Base-by-base conservation (phyloP, 2,797 vertebrate genomes). In the Enteromius trimaculatus region DNA sequence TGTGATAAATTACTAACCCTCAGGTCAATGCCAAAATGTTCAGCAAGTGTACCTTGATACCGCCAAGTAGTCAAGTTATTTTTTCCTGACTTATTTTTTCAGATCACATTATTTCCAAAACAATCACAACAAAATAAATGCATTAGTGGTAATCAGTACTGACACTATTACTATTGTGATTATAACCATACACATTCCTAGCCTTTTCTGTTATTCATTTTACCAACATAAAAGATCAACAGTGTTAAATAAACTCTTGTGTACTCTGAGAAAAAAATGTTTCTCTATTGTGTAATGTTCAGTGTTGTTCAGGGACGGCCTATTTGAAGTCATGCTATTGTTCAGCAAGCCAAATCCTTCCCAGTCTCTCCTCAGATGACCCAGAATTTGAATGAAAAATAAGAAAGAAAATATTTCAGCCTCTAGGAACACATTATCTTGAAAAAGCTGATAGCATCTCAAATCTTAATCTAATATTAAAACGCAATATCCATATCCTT, bases 331-430 rank as follows among this genome's bases (percentile, higher is more conserved):
- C 78, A 65, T 66, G 19, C 23, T 51, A 13, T 62, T 87, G 31
- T 29, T 84, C 26, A 78, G 19, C 71, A 79, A 47, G 21, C 77
- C 60, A 69, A 81, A 64, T 34, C 34, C 29, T 26, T 72, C 29
- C 55, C 37, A 26, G 58, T n/a, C 62, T 81, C 37, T 70, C 84
- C 86, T 87, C 66, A 62, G 62, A 70, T 37, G 47, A 81, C 84
- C 42, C 47, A 77, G 85, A 17, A 74, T 71, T 81, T 66, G 13
- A 88, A 79, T 81, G 76, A 53, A 79, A 64, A 72, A 4, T 60
- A 65, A 64, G 21, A n/a, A 85, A 34, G 42, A 64, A 78, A 53
- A 80, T 55, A 82, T 65, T 42, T 17, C 47, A 77, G 62, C 77
- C 74, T 82, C 69, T 31, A 81, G 47, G 66, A 84, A 71, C 26